A percentile compares a stretch with the other conserved stretches of the same genome.
Evolutionary conservation across 1,140 invertebrate genomes (phyloP).

Genomic region (Drosophila erecta): DNA sequence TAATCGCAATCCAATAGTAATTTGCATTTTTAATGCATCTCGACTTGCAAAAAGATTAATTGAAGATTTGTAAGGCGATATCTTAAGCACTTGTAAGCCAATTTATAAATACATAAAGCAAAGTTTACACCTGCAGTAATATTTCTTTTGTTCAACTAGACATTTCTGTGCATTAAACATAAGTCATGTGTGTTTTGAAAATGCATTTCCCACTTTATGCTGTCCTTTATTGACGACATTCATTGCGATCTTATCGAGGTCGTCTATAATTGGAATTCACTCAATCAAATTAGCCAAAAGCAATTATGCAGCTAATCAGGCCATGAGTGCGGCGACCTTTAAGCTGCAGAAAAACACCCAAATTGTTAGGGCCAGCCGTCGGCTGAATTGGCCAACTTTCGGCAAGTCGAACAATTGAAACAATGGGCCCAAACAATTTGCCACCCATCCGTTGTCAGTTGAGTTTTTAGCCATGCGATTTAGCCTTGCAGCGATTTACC

Average conservation of each 20-base stretch:
- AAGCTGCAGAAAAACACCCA: slow-evolving; percentile 31
- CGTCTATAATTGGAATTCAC: slow-evolving; percentile 55
- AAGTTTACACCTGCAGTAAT: too few relatives aligned
- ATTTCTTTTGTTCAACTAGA: background rate
- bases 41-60: background rate
- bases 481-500: slow-evolving; percentile 32
- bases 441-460: slow-evolving; percentile 5
- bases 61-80: too few relatives aligned
- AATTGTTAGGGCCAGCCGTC: slow-evolving; percentile 28
- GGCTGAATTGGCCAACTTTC: slow-evolving; percentile 50
- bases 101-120: too few relatives aligned
- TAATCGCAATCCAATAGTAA: background rate
- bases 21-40: background rate
- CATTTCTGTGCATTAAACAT: background rate
- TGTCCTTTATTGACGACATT: slow-evolving; percentile 16
- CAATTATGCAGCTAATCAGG: slow-evolving; percentile 62
- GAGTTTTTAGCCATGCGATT: slow-evolving; percentile 28
- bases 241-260: slow-evolving; percentile 31
- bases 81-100: too few relatives aligned
- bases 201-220: background rate
- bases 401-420: slow-evolving; percentile 70
- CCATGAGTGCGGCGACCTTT: slow-evolving; percentile 46
- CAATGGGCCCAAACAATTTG: slow-evolving; percentile 62
- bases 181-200: background rate
- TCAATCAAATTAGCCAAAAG: slow-evolving; percentile 55